Base-by-base conservation (phyloP, 2,888 invertebrate genomes). In the Caenorhabditis zanzibari region DNA sequence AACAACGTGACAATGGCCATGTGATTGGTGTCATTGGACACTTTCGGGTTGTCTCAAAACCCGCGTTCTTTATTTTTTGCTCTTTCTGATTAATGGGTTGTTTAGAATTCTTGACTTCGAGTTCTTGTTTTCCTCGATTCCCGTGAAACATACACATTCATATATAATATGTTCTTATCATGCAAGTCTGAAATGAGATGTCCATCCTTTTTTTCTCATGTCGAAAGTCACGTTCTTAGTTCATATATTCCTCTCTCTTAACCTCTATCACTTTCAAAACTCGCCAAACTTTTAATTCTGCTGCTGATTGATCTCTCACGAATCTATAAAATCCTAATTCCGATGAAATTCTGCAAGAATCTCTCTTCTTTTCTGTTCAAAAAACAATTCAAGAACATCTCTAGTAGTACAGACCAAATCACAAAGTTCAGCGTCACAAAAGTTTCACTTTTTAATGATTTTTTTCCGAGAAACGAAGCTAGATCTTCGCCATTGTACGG, bases 1-100 rank as follows among this genome's bases (percentile, higher is more conserved):
- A 44, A 73, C 47, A 74, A 74, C 66, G 75, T 75, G 75, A 75
- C 75, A 75, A 75, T 75, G 66, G 75, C 32, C 75, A 75, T 75
- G 75, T 75, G 66, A 75, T 75, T 75, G n/a, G 75, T 66, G 59
- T 63, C 66, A 63, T 75, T 75, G 58, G 66, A 64, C 63, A 64
- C 66, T 74, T 19, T 56, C 52, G 10, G 38, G 38, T 7, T 66
- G 16, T 32, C 54, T 68, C 56, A 26, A 61, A 3, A 24, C 63
- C 41, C 56, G 26, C 38, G 61, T 63, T 44, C 63, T 63, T 58
- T 14, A 26, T 10, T 41, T 54, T 54, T 47, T 59, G 41, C 49
- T 66, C 19, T 35, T 28, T 49, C 32, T 47, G 26, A 56, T 59
- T 59, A 10, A 32, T 59, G 10, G 44, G 22, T 59, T 22, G 4